phyloP scores from a whole-genome alignment of 2,888 invertebrate species.

The Mesochorus sp. region DNA sequence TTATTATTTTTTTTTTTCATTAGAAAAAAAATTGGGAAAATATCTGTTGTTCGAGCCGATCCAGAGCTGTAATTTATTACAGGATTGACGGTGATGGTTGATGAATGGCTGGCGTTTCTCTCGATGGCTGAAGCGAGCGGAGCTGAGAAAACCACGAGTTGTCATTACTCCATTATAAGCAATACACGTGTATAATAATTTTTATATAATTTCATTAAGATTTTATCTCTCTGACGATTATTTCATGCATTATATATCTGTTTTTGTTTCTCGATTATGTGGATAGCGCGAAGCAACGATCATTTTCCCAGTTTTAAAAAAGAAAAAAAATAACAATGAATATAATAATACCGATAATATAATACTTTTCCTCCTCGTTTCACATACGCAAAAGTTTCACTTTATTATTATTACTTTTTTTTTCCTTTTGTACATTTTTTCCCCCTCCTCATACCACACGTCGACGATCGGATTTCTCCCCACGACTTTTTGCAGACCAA shows the following conservation, averaged over 20 bases:
- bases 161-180: slow-evolving; percentile 63
- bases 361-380: slow-evolving; percentile 38
- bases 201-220: slow-evolving; percentile 52
- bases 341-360: slow-evolving; percentile 23
- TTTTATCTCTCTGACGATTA: slow-evolving; percentile 13
- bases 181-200: not conserved
- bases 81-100: slow-evolving; percentile 72
- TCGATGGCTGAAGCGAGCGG: slow-evolving; percentile 76
- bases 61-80: slow-evolving; percentile 73
- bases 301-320: slow-evolving; percentile 77
- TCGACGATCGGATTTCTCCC: slow-evolving; percentile 21
- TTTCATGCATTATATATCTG: slow-evolving; percentile 8
- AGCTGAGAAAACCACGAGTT: slow-evolving; percentile 71
- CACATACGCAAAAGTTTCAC: not conserved
- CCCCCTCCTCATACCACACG: not conserved
- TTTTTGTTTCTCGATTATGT: slow-evolving; percentile 53
- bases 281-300: slow-evolving; percentile 78
- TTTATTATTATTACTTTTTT: not conserved
- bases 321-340: slow-evolving; percentile 16
- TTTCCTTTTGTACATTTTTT: not conserved
- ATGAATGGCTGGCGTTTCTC: slow-evolving; percentile 52
- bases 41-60: slow-evolving; percentile 78
- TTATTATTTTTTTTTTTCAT: not conserved
- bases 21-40: slow-evolving; percentile 74
- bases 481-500: slow-evolving; percentile 30